A percentile compares a stretch with the other conserved stretches of the same genome.
phyloP scores from a whole-genome alignment of 2,888 invertebrate genomes.

The Podotricha telesiphe region DNA sequence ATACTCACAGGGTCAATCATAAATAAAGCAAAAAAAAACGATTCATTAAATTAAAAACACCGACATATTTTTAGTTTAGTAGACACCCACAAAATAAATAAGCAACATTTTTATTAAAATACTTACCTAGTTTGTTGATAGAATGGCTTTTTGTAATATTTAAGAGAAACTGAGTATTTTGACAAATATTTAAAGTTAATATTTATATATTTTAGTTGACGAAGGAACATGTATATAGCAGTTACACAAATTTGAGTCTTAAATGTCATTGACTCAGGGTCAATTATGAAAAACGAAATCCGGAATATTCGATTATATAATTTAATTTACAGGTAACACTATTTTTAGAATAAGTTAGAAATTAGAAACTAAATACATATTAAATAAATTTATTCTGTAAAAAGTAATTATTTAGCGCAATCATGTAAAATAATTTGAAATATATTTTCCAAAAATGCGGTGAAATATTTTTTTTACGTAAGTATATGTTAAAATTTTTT shows the following conservation, averaged over 20 bases:
- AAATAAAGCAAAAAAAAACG: no score
- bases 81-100: background rate
- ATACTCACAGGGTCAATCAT: no score
- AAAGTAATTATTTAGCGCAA: no score
- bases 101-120: background rate
- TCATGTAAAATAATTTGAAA: no score
- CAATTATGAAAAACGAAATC: background rate
- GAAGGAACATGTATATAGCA: constrained; percentile 27
- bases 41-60: background rate
- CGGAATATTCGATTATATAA: constrained; percentile 30
- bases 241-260: constrained; percentile 6
- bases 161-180: background rate
- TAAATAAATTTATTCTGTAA: no score
- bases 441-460: no score
- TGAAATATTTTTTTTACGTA: no score
- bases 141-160: background rate
- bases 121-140: constrained; percentile 34
- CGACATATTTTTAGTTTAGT: background rate
- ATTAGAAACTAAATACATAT: no score
- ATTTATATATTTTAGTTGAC: constrained; percentile 4
- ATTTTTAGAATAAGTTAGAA: background rate
- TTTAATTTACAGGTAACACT: background rate
- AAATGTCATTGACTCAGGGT: constrained; percentile 24
- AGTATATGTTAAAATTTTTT: no score
- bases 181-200: background rate